These are phyloP conservation scores for Parochlus steinenii DNA, from an alignment of 2,888 invertebrate genomes.

Conservation along the genomic window DNA sequence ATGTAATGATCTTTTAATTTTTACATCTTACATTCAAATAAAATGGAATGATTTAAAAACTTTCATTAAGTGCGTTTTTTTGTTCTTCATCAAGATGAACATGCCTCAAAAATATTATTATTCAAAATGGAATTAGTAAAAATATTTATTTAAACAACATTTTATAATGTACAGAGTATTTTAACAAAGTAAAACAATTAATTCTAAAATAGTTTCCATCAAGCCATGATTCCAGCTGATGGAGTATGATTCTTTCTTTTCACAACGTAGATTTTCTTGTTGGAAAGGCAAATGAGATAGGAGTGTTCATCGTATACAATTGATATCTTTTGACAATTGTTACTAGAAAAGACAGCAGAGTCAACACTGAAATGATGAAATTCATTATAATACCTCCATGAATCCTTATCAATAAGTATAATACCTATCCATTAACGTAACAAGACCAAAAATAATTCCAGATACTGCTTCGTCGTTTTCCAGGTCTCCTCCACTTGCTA, in stretches of 20 bases:
- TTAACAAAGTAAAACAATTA: too few species aligned
- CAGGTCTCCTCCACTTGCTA: slow-evolving; percentile 65
- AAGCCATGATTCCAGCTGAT: too few species aligned
- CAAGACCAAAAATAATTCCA: slow-evolving; percentile 55
- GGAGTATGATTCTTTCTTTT: slow-evolving; percentile 38
- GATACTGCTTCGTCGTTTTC: slow-evolving; percentile 79
- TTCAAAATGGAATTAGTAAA: too few species aligned
- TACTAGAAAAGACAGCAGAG: slow-evolving; percentile 50
- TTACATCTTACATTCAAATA: too few species aligned
- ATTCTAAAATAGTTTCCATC: too few species aligned
- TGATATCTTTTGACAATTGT: slow-evolving; percentile 64
- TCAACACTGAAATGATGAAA: slow-evolving; percentile 40
- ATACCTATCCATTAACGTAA: slow-evolving; percentile 56
- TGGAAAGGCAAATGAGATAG: slow-evolving; percentile 74
- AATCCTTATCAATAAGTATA: background rate
- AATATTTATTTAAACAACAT: too few species aligned
- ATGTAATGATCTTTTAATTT: too few species aligned
- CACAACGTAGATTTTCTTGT: slow-evolving; percentile 70
- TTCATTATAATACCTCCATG: background rate
- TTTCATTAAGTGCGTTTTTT: too few species aligned
- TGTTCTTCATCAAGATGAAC: too few species aligned
- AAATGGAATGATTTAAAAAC: too few species aligned
- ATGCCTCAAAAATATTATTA: too few species aligned
- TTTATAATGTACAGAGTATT: too few species aligned
- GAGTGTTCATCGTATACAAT: slow-evolving; percentile 73